phyloP scores from a whole-genome alignment of 2,888 invertebrate species.

The Steinernema hermaphroditum region DNA sequence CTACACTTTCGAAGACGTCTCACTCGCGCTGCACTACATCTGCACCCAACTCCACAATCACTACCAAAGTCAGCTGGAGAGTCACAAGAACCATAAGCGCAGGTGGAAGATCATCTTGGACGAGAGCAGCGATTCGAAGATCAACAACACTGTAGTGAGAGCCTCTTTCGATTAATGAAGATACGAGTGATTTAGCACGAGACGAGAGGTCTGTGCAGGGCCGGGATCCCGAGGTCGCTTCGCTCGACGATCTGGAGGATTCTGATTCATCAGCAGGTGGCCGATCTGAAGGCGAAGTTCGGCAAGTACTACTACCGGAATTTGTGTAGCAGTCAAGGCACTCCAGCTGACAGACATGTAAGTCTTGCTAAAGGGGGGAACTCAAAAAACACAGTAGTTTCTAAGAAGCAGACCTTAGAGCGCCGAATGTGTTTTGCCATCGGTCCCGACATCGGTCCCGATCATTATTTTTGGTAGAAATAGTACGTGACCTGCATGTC shows the following conservation, averaged over 20 bases:
- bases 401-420: no score
- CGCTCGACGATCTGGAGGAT: conserved; percentile 69
- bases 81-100: conserved; percentile 67
- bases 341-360: conserved; percentile 69
- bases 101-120: conserved; percentile 68
- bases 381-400: no score
- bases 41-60: conserved; percentile 69
- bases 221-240: conserved; percentile 69
- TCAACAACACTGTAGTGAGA: conserved; percentile 47
- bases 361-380: conserved; percentile 38
- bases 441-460: no score
- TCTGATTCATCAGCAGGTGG: conserved; percentile 67
- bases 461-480: no score
- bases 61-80: conserved; percentile 66
- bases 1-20: conserved; percentile 68
- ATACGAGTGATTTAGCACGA: conserved; percentile 63
- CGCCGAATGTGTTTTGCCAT: no score
- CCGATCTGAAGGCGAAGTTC: conserved; percentile 68
- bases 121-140: conserved; percentile 48
- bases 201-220: conserved; percentile 68
- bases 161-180: not conserved
- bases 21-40: conserved; percentile 70
- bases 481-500: no score
- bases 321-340: conserved; percentile 67
- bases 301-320: conserved; percentile 70